Base-by-base conservation (phyloP, 2,113 vertebrate species). In the Planiliza haematocheilus region DNA sequence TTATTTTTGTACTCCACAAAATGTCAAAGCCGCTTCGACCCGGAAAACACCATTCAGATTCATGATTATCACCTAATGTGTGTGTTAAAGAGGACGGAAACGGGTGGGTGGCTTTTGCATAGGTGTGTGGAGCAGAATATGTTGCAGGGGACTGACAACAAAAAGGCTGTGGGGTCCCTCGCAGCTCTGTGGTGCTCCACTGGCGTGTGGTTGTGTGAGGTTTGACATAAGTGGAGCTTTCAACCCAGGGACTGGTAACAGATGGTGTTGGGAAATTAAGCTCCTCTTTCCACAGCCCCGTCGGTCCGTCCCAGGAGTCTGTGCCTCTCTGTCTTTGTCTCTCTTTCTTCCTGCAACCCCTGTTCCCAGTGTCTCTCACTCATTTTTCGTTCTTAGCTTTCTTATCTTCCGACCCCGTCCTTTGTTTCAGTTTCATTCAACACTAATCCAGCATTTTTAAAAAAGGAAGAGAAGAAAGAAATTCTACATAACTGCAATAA, bases 181-280 rank as follows among this genome's bases (percentile, higher is more conserved):
- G 10, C 10, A 38, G 70, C 81, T 77, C 74, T 49, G 80, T 17
- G 56, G 81, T 45, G 64, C 79, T 87, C 68, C 74, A 56, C 85
- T 82, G 85, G 79, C 85, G 86, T 89, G 85, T 60, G 86, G 84
- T 82, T 84, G 87, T 90, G 89, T 90, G 91, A 93, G 91, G 91
- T 92, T 94, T 93, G 93, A 93, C 92, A 93, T 91, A 92, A 94
- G 93, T 92, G 90, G 92, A 92, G 92, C 93, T 93, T 92, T 93
- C 90, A 93, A 91, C 88, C 82, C 86, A 62, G 91, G 88, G 90
- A 91, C 92, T 94, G 90, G 91, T 94, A 95, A 95, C 96, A 97
- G 97, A 97, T 96, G 95, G 96, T 92, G 90, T 87, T 93, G 48
- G 93, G 94, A 95, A 96, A 97, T 96, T 89, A 97, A 93, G 91